Evolutionary conservation across 2,113 vertebrate genomes (phyloP).

Genomic region (Halichoerus grypus): DNA sequence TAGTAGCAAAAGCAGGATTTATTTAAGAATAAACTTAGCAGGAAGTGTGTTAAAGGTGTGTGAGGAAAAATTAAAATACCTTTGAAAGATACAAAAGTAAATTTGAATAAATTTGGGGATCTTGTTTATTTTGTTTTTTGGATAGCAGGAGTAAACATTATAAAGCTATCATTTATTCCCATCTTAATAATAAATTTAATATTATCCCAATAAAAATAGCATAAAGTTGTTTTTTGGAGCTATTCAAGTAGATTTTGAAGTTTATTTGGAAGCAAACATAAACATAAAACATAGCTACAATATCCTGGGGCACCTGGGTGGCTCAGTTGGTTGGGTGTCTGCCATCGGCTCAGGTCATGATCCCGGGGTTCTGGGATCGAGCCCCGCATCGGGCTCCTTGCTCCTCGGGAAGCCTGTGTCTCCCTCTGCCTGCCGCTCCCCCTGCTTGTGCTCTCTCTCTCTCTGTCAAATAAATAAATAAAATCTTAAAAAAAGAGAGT

Average conservation of each 20-base stretch:
- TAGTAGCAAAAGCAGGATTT: neutral
- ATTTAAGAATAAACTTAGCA: conserved; percentile 16
- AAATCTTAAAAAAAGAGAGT: neutral
- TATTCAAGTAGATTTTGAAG: neutral
- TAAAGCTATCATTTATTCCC: conserved; percentile 1
- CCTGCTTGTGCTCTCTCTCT: too few species aligned
- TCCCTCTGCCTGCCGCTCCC: too few species aligned
- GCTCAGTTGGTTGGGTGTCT: too few species aligned
- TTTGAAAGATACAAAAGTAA: neutral
- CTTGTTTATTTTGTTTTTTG: neutral
- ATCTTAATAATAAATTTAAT: conserved; percentile 33
- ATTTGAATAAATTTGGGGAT: neutral
- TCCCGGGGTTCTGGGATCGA: too few species aligned
- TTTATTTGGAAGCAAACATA: conserved; percentile 55
- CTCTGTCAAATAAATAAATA: too few species aligned
- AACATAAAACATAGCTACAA: neutral
- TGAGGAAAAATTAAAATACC: conserved; percentile 9
- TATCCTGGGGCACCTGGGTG: too few species aligned
- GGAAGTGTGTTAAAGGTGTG: neutral
- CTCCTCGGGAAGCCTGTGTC: too few species aligned
- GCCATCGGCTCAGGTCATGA: too few species aligned
- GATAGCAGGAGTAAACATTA: neutral
- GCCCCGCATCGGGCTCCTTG: too few species aligned
- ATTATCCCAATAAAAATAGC: conserved; percentile 48
- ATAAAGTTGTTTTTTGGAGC: neutral